Base-by-base conservation (phyloP, 2,113 vertebrate species). In the Pelusios castaneus region DNA sequence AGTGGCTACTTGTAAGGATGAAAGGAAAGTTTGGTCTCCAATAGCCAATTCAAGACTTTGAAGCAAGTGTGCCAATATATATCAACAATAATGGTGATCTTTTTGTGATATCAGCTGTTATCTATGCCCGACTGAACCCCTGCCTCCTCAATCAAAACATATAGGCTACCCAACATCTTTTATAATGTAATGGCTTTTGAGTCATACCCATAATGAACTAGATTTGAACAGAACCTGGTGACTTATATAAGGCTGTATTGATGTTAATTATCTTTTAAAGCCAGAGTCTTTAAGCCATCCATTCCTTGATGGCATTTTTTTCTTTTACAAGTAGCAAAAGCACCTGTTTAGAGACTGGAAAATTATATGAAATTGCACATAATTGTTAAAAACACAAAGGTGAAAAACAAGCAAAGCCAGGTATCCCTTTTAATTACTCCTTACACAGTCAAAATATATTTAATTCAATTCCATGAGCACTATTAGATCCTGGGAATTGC, bases 221-320 rank as follows among this genome's bases (percentile, higher is more conserved):
- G 25, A 94, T 93, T 86, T 91, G 13, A 94, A 85, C 51, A 91
- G 79, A 88, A 89, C n/a, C 17, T 76, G 80, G 63, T 47, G 79
- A 83, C 45, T 83, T 93, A 81, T 0, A 63, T 82, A 91, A 93
- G 89, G 3, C 25, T 87, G 25, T 3, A 29, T 77, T 16, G 84
- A 8, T 1, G 0, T 29, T 41, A 93, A 87, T 78, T 49, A 75
- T 51, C 16, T 88, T 92, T 88, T 78, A 51, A 80, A 90, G 41
- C 51, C 77, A 83, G 34, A 82, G 45, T 67, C 17, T 80, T 86
- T 41, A 75, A 16, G 31, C 29, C 47, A 79, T 79, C 31, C 31
- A 79, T 49, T 79, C 5, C 47, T 52, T 31, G 19, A 31, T 52
- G 31, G 47, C 13, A 47, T 47, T 60, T 54, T 45, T 78, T 5